Evolutionary conservation across 2,113 vertebrate species (phyloP).

Genomic region (Cariama cristata): DNA sequence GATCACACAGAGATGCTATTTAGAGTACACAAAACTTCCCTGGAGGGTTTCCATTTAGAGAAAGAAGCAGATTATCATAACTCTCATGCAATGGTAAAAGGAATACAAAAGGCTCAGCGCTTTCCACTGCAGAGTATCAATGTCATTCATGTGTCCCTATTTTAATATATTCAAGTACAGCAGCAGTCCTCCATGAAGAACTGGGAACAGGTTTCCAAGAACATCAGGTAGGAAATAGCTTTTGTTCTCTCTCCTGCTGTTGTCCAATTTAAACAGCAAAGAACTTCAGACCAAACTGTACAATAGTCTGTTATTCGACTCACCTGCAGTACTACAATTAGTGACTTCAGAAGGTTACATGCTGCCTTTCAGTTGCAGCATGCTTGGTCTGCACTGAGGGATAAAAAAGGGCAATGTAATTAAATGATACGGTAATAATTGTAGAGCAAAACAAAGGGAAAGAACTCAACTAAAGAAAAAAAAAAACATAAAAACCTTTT

Average conservation of each 20-base stretch:
- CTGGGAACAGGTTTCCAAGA: conserved; percentile 55
- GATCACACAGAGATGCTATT: conserved; percentile 75
- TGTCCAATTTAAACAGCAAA: conserved; percentile 68
- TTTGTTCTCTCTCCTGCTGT: conserved; percentile 69
- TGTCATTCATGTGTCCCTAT: conserved; percentile 51
- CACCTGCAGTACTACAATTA: conserved; percentile 72
- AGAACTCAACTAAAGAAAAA: neutral
- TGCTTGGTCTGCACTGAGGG: conserved; percentile 38
- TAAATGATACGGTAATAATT: conserved; percentile 24
- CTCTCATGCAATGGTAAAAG: conserved; percentile 30
- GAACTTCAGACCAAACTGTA: conserved; percentile 63
- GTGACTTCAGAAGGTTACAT: conserved; percentile 63
- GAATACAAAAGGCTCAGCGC: conserved; percentile 40
- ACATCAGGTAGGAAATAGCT: conserved; percentile 69
- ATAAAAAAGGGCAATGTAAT: conserved; percentile 67
- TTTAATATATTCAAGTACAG: conserved; percentile 55
- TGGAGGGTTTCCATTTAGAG: conserved; percentile 73
- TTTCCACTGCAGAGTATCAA: conserved; percentile 50
- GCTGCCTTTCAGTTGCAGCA: conserved; percentile 61
- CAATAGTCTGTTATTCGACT: conserved; percentile 60
- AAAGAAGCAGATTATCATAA: conserved; percentile 55
- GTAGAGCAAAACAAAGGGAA: neutral
- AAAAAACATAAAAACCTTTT: neutral
- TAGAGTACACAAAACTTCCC: conserved; percentile 78
- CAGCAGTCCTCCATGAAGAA: conserved; percentile 42